Percentiles rank a stretch among this genome's conserved stretches.
These are phyloP conservation scores for Mystacornis crossleyi DNA, from an alignment of 2,113 vertebrate species.

Conservation along the genomic window DNA sequence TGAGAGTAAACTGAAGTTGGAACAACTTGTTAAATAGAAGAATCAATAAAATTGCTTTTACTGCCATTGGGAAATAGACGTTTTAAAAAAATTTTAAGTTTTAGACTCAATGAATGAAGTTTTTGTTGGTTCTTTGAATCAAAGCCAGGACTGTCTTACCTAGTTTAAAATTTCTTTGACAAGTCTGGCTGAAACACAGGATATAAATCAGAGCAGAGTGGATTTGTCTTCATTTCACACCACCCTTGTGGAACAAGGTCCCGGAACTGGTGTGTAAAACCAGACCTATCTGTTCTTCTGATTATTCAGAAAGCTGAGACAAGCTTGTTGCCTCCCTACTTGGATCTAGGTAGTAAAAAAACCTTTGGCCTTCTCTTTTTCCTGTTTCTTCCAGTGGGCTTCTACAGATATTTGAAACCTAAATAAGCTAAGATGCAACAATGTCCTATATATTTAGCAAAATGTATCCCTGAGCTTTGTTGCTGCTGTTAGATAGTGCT, in stretches of 20 bases:
- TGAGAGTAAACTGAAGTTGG: background rate
- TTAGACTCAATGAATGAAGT: background rate
- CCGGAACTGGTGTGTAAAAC: background rate
- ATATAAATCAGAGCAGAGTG: slow-evolving; percentile 5
- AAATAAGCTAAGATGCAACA: background rate
- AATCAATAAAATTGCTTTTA: background rate
- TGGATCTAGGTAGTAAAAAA: background rate
- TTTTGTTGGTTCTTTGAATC: slow-evolving; percentile 59
- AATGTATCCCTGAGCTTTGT: background rate
- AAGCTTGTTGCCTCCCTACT: background rate
- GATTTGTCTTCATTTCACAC: slow-evolving; percentile 26
- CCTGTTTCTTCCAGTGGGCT: background rate
- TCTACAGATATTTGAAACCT: background rate
- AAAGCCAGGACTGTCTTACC: slow-evolving; percentile 49
- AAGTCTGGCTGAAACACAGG: slow-evolving; percentile 7
- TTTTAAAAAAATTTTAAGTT: background rate
- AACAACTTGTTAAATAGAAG: background rate
- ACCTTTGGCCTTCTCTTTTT: background rate
- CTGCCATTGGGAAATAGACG: background rate
- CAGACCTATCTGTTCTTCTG: background rate
- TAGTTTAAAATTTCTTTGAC: slow-evolving; percentile 38
- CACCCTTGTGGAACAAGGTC: background rate
- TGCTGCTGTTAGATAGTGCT: background rate
- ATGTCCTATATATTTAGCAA: background rate
- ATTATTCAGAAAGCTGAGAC: background rate